Evolutionary conservation across 2,113 vertebrate species (phyloP).

Genomic region (Pangasianodon hypophthalmus): DNA sequence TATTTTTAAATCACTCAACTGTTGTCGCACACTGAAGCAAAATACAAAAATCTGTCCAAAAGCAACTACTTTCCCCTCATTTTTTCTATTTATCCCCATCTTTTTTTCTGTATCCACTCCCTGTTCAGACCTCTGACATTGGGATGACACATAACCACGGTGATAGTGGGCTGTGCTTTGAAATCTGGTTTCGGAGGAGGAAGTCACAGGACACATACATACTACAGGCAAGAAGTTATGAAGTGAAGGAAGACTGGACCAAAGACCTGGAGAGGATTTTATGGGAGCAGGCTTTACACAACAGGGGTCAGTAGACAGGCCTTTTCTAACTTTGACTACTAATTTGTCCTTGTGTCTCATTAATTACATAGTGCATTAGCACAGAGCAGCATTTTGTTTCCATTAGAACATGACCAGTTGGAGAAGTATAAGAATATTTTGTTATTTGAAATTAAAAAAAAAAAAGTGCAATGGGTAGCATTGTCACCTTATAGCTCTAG

Average conservation of each 20-base stretch:
- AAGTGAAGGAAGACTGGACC: slow-evolving; percentile 77
- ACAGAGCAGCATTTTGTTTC: not conserved
- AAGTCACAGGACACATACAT: slow-evolving; percentile 77
- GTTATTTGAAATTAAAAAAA: not conserved
- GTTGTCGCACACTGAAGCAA: not conserved
- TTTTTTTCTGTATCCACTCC: not conserved
- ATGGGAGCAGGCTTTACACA: slow-evolving; percentile 77
- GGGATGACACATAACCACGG: slow-evolving; percentile 76
- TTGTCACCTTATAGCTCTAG: not conserved
- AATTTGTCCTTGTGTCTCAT: not conserved
- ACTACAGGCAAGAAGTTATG: slow-evolving; percentile 65
- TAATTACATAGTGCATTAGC: not conserved
- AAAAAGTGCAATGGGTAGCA: not conserved
- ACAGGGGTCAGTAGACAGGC: slow-evolving; percentile 63
- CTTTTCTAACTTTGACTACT: not conserved
- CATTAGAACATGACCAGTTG: not conserved
- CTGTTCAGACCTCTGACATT: slow-evolving; percentile 72
- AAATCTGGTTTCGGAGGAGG: slow-evolving; percentile 79
- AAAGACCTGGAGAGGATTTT: slow-evolving; percentile 75
- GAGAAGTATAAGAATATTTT: not conserved
- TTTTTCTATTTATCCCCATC: not conserved
- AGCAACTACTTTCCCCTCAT: not conserved
- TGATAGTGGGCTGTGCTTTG: slow-evolving; percentile 71
- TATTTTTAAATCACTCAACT: not conserved
- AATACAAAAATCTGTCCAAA: not conserved